A percentile compares a stretch with the other conserved stretches of the same genome.
Conservation (phyloP, 2,113 vertebrate species). For the Centropus bengalensis region DNA sequence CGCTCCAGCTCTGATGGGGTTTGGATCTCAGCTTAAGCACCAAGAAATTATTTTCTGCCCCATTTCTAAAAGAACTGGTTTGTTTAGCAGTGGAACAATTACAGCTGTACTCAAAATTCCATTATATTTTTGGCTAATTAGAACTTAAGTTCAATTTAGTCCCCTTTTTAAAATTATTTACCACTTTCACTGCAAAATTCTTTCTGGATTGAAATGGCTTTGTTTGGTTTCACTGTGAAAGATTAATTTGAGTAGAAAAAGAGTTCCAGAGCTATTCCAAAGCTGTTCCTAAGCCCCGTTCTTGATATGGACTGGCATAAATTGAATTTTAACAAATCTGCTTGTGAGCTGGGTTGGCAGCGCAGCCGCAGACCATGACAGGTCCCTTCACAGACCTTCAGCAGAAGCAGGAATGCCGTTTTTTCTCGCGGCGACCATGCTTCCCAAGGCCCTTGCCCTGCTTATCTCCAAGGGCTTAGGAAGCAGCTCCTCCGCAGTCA, state of each 20-base stretch:
- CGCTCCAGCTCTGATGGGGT: background rate
- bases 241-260: background rate
- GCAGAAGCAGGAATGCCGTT: background rate
- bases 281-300: background rate
- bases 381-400: rapidly evolving
- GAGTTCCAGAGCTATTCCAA: background rate
- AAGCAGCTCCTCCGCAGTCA: background rate
- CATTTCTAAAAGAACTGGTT: constrained; percentile 9
- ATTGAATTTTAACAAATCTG: background rate
- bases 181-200: background rate
- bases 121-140: constrained; percentile 1
- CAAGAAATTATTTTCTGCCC: background rate
- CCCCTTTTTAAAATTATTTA: background rate
- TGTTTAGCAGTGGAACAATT: background rate
- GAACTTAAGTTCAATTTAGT: background rate
- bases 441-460: background rate
- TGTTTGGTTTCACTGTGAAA: background rate
- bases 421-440: background rate
- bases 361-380: background rate
- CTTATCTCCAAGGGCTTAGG: background rate
- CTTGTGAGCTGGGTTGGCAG: background rate
- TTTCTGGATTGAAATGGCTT: background rate
- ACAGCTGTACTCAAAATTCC: background rate
- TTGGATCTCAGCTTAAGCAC: background rate
- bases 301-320: background rate